Conservation (phyloP, 1,140 invertebrate species). For the Procambarus virginalis region DNA sequence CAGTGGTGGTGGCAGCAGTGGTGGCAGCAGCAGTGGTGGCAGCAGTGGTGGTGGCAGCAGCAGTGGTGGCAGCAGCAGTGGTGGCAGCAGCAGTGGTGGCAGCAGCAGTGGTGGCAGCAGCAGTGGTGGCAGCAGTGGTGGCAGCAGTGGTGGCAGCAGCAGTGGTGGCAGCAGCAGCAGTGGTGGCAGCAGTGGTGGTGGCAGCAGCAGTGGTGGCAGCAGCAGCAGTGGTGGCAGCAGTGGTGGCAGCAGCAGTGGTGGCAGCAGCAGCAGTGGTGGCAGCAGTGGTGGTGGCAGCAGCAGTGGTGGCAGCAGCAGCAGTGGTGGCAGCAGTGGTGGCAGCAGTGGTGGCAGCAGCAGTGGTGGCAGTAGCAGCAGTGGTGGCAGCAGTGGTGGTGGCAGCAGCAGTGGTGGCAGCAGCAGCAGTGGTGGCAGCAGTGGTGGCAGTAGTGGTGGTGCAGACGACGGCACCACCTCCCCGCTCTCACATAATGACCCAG, state of each 20-base stretch:
- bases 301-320: too few relatives aligned
- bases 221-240: too few relatives aligned
- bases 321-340: background rate
- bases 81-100: background rate
- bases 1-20: background rate
- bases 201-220: too few relatives aligned
- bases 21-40: background rate
- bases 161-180: background rate
- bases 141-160: background rate
- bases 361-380: background rate
- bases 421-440: background rate
- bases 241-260: too few relatives aligned
- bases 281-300: too few relatives aligned
- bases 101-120: background rate
- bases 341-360: background rate
- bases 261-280: too few relatives aligned
- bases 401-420: background rate
- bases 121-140: background rate
- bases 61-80: background rate
- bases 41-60: background rate
- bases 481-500: conserved; percentile 28
- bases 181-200: too few relatives aligned
- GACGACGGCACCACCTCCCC: background rate
- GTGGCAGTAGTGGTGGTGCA: background rate
- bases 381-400: background rate